Evolutionary conservation across 2,113 vertebrate genomes (phyloP), one percentile per base, ranked within the genome.

Genomic region (Notothenia rossii): DNA sequence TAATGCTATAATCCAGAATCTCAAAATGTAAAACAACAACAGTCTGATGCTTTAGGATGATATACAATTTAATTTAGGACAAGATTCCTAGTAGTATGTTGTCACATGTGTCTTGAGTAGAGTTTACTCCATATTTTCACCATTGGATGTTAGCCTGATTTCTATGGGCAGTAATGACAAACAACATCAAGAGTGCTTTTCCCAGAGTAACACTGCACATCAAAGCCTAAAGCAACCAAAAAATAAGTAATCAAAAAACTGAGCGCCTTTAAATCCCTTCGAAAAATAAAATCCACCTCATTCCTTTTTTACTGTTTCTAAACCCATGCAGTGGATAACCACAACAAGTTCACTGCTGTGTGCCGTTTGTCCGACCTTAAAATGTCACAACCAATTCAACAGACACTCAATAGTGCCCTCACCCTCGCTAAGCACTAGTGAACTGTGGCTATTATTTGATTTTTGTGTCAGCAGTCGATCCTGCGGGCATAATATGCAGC

Each of bases 401-500:
- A 82, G 69, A 87, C 60, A n/a, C 77, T 87, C 87, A 82, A 64
- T 77, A 67, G 53, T 79, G 67, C 70, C 81, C 72, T 83, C 60
- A 81, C 85, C 90, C 15, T 50, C 7, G 12, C 58, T 48, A 72
- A 83, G 88, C 59, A 83, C 73, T 79, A 50, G 56, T 76, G 77
- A 87, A 84, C 76, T 69, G 79, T 80, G 75, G 86, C 86, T 82
- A 87, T 88, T 91, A 84, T 93, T 93, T 80, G 91, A 93, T 94
- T 91, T 94, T 85, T 77, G 77, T 84, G 72, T 51, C 75, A 72
- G 78, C 55, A 64, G 82, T 84, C 58, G n/a, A 84, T 92, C 85
- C 90, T 82, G 64, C 81, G 58, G 90, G 92, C 88, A 79, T 69
- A 91, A 83, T 25, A 72, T 70, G 60, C 66, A 71, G 76, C 67